phyloP scores from a whole-genome alignment of 1,140 invertebrate species.

The Melitaea cinxia region DNA sequence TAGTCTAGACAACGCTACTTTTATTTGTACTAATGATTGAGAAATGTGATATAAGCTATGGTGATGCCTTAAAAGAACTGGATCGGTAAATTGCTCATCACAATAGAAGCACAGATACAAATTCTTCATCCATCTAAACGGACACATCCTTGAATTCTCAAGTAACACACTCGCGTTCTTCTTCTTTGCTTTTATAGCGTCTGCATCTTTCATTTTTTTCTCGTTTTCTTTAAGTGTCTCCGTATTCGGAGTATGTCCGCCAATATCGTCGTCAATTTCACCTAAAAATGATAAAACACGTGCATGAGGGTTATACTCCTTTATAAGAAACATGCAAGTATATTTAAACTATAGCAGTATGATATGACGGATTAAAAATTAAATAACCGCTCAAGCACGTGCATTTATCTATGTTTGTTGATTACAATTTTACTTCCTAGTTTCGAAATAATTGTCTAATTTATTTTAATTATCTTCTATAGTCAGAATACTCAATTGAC shows the following conservation, averaged over 20 bases:
- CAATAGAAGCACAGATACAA: slow-evolving; percentile 70
- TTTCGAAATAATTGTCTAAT: too few relatives aligned
- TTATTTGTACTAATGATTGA: slow-evolving; percentile 43
- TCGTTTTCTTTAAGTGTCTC: slow-evolving; percentile 39
- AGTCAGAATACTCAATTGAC: too few relatives aligned
- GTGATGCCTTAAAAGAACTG: slow-evolving; percentile 55
- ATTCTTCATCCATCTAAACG: slow-evolving; percentile 74
- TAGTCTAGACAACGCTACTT: slow-evolving; percentile 50
- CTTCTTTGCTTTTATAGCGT: slow-evolving; percentile 53
- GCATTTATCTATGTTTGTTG: slow-evolving; percentile 22
- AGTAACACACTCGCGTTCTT: slow-evolving; percentile 54
- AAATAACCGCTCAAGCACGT: slow-evolving; percentile 36
- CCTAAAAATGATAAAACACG: slow-evolving; percentile 72
- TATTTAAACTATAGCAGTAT: slow-evolving; percentile 5
- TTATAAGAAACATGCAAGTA: slow-evolving; percentile 39
- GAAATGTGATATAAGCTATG: slow-evolving; percentile 47
- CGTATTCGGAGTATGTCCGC: slow-evolving; percentile 25
- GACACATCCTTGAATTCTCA: slow-evolving; percentile 63
- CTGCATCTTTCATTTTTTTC: slow-evolving; percentile 49
- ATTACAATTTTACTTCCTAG: too few relatives aligned
- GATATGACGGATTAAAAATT: not conserved
- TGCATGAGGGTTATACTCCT: slow-evolving; percentile 38
- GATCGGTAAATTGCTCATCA: slow-evolving; percentile 57
- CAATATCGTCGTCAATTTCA: slow-evolving; percentile 44
- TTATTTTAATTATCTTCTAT: too few relatives aligned